A percentile compares a stretch with the other conserved stretches of the same genome.
phyloP scores from a whole-genome alignment of 1,140 invertebrate species.

The Helicoverpa armigera region DNA sequence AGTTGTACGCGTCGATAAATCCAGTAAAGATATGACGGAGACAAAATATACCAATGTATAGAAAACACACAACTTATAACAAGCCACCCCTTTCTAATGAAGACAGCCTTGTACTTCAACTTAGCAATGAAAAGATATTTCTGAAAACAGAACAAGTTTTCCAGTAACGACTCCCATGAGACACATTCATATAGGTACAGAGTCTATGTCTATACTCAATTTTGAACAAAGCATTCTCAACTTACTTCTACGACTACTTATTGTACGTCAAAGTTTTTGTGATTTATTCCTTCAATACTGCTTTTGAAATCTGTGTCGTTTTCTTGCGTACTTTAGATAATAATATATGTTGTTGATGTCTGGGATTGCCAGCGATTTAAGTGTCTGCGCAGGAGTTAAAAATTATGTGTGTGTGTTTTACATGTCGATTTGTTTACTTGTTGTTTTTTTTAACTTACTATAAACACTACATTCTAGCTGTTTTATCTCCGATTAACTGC shows the following conservation, averaged over 20 bases:
- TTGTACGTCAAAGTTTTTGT: conserved; percentile 33
- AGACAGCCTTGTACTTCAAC: too few relatives aligned
- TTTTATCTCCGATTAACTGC: too few relatives aligned
- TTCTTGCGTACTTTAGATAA: not conserved
- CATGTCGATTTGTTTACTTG: too few relatives aligned
- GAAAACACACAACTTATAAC: not conserved
- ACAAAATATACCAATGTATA: not conserved
- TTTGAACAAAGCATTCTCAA: conserved; percentile 1
- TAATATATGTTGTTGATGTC: conserved; percentile 6
- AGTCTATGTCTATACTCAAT: not conserved
- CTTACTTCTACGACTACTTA: not conserved
- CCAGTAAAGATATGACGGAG: too few relatives aligned
- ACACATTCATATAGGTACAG: not conserved
- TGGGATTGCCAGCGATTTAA: not conserved
- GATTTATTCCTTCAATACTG: conserved; percentile 15
- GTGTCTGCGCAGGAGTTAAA: too few relatives aligned
- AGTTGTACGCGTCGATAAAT: too few relatives aligned
- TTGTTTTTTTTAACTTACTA: too few relatives aligned
- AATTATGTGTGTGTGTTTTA: too few relatives aligned
- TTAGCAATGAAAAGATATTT: conserved; percentile 6
- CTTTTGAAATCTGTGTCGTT: not conserved
- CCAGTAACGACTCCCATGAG: not conserved
- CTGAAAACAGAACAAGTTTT: conserved; percentile 20
- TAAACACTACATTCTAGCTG: too few relatives aligned
- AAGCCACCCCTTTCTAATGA: not conserved